A percentile compares a stretch with the other conserved stretches of the same genome.
Evolutionary conservation across 2,113 vertebrate genomes (phyloP).

Genomic region (Nesogale talazaci): DNA sequence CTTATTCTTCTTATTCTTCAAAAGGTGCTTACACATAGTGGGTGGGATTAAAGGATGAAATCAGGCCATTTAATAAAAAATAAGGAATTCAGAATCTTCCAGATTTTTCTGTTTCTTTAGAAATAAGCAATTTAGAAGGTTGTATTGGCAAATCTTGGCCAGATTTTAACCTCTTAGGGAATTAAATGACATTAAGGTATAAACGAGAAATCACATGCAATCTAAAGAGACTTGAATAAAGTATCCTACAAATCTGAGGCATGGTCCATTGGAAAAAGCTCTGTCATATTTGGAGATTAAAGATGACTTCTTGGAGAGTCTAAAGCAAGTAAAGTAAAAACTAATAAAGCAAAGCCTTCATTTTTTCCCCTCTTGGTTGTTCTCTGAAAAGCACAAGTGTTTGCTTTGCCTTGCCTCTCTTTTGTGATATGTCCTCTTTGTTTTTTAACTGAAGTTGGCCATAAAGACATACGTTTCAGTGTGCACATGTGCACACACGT

Average conservation of each 20-base stretch:
- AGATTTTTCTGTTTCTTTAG: slow-evolving; percentile 5
- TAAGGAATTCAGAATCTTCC: background rate
- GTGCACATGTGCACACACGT: rapidly evolving
- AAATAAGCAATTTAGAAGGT: background rate
- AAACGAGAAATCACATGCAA: slow-evolving; percentile 29
- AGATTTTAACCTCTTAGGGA: slow-evolving; percentile 46
- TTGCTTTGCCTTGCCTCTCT: background rate
- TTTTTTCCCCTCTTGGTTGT: background rate
- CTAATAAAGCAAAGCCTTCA: background rate
- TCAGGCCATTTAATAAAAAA: slow-evolving; percentile 6
- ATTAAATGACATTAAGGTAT: background rate
- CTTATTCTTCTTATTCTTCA: slow-evolving; percentile 39
- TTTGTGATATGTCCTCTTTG: background rate
- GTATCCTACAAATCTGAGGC: background rate
- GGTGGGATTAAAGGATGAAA: slow-evolving; percentile 35
- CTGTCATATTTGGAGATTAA: background rate
- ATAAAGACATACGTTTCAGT: background rate
- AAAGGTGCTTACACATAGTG: slow-evolving; percentile 5
- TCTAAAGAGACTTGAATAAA: background rate
- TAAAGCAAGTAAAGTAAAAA: background rate
- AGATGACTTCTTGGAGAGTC: background rate
- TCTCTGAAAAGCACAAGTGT: background rate
- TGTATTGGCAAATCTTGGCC: background rate
- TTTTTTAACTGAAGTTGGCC: background rate
- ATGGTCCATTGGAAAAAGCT: background rate